These are phyloP conservation scores for Cephus nigrinus DNA, from an alignment of 2,888 invertebrate genomes.

Conservation along the genomic window DNA sequence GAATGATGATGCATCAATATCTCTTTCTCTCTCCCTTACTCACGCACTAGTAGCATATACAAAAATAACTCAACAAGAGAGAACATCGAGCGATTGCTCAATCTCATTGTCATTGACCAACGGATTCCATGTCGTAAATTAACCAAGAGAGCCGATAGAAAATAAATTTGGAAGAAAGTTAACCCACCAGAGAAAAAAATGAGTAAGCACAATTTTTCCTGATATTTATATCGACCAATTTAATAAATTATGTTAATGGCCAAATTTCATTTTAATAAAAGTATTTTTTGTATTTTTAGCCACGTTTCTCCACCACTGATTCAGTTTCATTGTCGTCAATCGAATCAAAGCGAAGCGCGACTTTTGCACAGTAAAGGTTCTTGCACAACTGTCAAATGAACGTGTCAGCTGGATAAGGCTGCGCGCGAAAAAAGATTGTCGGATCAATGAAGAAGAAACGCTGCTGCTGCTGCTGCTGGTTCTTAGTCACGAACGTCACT, in stretches of 20 bases:
- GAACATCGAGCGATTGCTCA: not conserved
- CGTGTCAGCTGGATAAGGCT: not conserved
- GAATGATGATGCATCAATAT: no score
- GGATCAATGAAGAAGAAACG: constrained; percentile 7
- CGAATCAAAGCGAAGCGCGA: not conserved
- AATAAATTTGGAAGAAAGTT: no score
- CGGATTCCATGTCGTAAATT: not conserved
- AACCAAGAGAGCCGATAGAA: not conserved
- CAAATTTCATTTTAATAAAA: not conserved
- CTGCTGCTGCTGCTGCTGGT: not conserved
- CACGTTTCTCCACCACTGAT: not conserved
- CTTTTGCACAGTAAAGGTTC: not conserved
- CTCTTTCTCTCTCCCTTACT: not conserved
- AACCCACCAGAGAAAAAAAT: no score
- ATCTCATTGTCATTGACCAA: not conserved
- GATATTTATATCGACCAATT: not conserved
- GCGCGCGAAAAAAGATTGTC: not conserved
- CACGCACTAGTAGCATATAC: not conserved
- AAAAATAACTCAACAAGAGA: not conserved
- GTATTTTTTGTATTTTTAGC: not conserved
- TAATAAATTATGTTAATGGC: not conserved
- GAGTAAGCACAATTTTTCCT: not conserved
- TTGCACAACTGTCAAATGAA: not conserved
- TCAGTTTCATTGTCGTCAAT: not conserved
- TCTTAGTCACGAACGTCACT: constrained; percentile 16